Evolutionary conservation across 2,113 vertebrate species (phyloP).

Genomic region (Gobio gobio): DNA sequence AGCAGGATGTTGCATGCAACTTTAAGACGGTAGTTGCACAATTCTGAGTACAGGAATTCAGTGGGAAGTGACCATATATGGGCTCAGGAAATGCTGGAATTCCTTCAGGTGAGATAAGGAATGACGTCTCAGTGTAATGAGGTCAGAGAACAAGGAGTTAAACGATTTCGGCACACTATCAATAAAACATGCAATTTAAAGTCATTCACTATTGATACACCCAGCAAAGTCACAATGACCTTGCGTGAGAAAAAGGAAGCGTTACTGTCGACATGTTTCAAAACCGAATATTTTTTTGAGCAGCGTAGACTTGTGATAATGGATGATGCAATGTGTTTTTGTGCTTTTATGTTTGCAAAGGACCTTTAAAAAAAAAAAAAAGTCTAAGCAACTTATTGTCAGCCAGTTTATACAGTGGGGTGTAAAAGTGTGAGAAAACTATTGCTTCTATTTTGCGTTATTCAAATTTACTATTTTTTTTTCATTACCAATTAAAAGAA

Average conservation of each 20-base stretch:
- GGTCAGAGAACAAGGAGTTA: constrained; percentile 41
- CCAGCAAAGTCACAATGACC: constrained; percentile 10
- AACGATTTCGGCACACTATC: constrained; percentile 36
- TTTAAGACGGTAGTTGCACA: constrained; percentile 61
- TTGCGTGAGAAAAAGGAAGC: constrained; percentile 9
- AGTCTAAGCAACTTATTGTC: background rate
- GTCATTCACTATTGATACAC: constrained; percentile 25
- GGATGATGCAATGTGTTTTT: background rate
- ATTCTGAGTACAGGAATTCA: constrained; percentile 27
- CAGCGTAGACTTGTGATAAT: background rate
- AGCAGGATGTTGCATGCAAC: constrained; percentile 54
- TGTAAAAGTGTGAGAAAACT: background rate
- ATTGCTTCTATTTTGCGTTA: background rate
- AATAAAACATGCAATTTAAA: constrained; percentile 49
- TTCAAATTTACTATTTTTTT: background rate
- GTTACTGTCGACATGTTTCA: background rate
- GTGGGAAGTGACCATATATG: constrained; percentile 73
- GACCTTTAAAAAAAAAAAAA: no score
- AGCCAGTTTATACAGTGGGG: background rate
- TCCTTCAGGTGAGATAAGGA: constrained; percentile 62
- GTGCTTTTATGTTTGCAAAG: background rate
- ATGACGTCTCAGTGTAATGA: constrained; percentile 56
- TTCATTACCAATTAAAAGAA: background rate
- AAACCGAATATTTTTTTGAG: background rate
- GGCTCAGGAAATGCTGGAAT: constrained; percentile 73